These are phyloP conservation scores for Tringa solitaria DNA, from an alignment of 2,113 vertebrate genomes.

Conservation along the genomic window DNA sequence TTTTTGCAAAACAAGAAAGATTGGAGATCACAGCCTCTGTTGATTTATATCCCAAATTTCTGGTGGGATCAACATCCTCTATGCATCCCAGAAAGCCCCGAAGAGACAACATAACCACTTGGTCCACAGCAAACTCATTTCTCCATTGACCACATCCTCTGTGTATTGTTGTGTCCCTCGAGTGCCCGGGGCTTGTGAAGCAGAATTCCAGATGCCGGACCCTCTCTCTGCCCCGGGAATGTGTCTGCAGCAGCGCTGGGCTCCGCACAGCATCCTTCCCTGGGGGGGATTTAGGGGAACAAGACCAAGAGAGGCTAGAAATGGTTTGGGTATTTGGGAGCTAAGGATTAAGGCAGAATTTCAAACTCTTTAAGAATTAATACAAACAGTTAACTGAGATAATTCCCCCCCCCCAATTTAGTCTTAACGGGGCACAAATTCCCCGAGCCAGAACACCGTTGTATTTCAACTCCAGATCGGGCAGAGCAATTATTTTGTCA, in stretches of 20 bases:
- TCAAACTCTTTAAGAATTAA: neutral
- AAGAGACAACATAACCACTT: neutral
- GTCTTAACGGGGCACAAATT: neutral
- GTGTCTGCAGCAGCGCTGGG: neutral
- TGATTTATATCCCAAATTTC: neutral
- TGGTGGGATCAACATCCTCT: neutral
- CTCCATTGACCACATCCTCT: slow-evolving; percentile 24
- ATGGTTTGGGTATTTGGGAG: neutral
- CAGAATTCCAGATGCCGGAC: slow-evolving; percentile 29
- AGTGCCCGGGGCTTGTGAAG: neutral
- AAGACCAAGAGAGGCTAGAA: neutral
- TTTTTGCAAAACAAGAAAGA: neutral
- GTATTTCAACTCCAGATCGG: neutral
- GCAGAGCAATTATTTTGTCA: slow-evolving; percentile 34
- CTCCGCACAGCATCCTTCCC: neutral
- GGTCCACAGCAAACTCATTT: neutral
- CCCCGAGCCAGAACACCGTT: neutral
- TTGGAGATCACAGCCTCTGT: neutral
- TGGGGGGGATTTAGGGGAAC: neutral
- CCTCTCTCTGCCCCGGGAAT: neutral
- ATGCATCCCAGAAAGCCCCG: neutral
- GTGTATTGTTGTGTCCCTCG: neutral
- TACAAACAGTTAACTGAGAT: neutral
- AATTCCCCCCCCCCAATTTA: neutral
- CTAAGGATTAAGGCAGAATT: neutral